These are phyloP conservation scores for Ailuropoda melanoleuca DNA, from an alignment of 2,113 vertebrate genomes.

Conservation along the genomic window DNA sequence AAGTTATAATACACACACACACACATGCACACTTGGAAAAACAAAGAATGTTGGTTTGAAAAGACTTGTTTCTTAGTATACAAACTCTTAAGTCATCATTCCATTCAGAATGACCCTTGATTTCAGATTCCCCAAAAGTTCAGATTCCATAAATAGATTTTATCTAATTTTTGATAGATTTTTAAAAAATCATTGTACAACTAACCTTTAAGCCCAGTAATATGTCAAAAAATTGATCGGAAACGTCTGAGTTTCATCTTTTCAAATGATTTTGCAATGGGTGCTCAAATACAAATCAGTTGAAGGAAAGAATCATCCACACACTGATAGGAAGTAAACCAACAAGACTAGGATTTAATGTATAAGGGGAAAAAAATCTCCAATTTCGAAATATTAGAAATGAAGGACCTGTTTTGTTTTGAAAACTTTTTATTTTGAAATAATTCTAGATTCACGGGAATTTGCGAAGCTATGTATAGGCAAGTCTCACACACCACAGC, in stretches of 20 bases:
- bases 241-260: not conserved
- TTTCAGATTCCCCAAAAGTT: not conserved
- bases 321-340: not conserved
- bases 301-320: not conserved
- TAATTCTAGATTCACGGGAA: not conserved
- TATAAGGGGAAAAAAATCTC: not conserved
- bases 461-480: not conserved
- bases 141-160: not conserved
- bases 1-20: not conserved
- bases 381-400: not conserved
- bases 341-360: not conserved
- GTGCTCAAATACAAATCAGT: not conserved
- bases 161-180: not conserved
- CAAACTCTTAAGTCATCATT: not conserved
- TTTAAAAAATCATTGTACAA: not conserved
- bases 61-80: not conserved
- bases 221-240: not conserved
- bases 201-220: not conserved
- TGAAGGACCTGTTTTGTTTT: not conserved
- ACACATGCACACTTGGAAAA: not conserved
- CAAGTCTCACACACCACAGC: rapidly evolving
- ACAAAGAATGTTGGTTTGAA: not conserved
- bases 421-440: slow-evolving; percentile 1
- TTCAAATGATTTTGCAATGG: slow-evolving; percentile 22
- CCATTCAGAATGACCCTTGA: not conserved